Base-by-base conservation (phyloP, 1,140 invertebrate genomes). In the Trichogramma pretiosum region DNA sequence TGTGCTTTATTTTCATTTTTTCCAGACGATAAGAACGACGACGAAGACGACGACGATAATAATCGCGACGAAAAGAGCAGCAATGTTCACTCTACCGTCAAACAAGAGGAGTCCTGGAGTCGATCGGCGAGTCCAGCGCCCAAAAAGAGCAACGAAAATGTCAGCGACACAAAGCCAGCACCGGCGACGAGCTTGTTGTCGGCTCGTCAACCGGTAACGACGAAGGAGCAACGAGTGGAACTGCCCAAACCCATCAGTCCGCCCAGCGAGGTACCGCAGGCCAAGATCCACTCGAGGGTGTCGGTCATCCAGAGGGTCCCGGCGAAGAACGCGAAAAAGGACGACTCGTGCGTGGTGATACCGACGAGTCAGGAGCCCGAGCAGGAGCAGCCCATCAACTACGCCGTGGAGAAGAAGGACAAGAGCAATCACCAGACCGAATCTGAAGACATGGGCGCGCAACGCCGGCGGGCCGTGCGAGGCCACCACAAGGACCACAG, bases 261-360 rank as follows among this genome's bases (percentile, higher is more conserved):
- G 48, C 76, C 68, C 50, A 75, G 67, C 48, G 74, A 68, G 43
- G 73, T 67, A 30, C 59, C 66, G 3, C 54, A 60, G 4, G 59
- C 67, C 5, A 70, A 75, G 43, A 64, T 70, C 32, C 69, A 68
- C 1, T 70, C 72, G 7, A 70, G 79, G 61, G 79, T 82, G 10
- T 89, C 85, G 26, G 87, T 89, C 5, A 91, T 89, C 47, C 86
- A 89, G 59, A 78, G 86, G 61, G 86, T 85, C 17, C 87, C 85
- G 16, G 74, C 79, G 30, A 75, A 78, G 50, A 60, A 63, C 19
- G 35, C 63, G 1, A 61, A 61, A 24, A 59, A 63, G 14, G 66
- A 66, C 37, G 64, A 65, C 33, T 61, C 63, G 37, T 66, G 65
- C 16, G 50, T 68, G 41, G 67, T 67, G 42, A 53, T 68, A 22